These are phyloP conservation scores for Scleropages formosus DNA, from an alignment of 2,797 vertebrate genomes.

Conservation along the genomic window DNA sequence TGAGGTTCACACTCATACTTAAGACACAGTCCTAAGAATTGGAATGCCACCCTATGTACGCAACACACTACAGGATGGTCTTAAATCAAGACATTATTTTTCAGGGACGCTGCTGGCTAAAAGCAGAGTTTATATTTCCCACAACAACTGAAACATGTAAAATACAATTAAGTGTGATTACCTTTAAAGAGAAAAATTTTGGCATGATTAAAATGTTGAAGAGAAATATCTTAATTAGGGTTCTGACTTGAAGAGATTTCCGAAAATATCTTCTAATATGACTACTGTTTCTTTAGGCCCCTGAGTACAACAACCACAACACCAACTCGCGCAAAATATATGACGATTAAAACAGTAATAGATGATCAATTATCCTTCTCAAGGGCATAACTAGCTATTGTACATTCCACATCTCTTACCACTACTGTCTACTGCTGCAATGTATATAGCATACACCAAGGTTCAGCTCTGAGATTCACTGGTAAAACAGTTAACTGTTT, in stretches of 20 bases:
- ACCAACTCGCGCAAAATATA: background rate
- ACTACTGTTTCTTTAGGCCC: no score
- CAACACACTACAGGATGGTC: background rate
- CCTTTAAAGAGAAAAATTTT: no score
- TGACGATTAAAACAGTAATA: background rate
- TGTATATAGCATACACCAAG: background rate
- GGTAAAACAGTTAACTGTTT: background rate
- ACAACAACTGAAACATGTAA: background rate
- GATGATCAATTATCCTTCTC: background rate
- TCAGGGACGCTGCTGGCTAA: background rate
- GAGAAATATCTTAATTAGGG: no score
- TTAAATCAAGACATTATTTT: background rate
- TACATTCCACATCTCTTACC: background rate
- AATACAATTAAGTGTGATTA: background rate
- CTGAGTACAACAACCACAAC: background rate
- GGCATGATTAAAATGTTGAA: no score
- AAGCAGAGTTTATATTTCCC: background rate
- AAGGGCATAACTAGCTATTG: background rate
- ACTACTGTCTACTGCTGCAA: background rate
- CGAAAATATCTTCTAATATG: no score
- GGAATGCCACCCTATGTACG: background rate
- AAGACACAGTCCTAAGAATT: slow-evolving; percentile 1
- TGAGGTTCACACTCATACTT: background rate
- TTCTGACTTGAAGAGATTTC: no score
- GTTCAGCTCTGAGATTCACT: background rate